Conservation (phyloP, 2,113 vertebrate genomes). For the Tretioscincus oriximinensis region DNA sequence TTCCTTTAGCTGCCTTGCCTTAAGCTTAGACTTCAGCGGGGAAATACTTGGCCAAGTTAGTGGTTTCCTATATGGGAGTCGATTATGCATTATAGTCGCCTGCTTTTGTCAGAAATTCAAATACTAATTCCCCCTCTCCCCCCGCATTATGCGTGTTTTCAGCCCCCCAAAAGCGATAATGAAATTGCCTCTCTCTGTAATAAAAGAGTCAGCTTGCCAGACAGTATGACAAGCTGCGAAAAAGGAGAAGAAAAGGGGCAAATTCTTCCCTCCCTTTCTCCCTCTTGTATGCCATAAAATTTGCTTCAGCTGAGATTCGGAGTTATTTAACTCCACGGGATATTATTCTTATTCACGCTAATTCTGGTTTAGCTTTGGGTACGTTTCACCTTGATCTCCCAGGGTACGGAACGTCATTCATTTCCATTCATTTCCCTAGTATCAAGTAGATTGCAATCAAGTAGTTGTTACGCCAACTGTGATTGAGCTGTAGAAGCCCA, state of each 20-base stretch:
- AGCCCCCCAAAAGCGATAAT: constrained; percentile 5
- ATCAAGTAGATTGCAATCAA: neutral
- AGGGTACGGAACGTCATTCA: constrained; percentile 1
- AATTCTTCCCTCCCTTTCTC: neutral
- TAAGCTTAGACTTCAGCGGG: too few relatives aligned
- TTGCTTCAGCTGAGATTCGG: neutral
- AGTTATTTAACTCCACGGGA: neutral
- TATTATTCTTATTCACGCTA: neutral
- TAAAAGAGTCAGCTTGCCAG: neutral
- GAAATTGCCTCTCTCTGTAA: constrained; percentile 9
- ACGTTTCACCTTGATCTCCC: neutral
- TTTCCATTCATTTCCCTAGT: constrained; percentile 22
- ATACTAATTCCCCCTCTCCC: neutral
- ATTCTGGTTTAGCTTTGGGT: neutral
- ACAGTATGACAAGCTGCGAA: neutral
- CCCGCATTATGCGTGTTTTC: neutral
- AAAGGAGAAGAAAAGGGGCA: neutral
- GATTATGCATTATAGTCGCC: neutral
- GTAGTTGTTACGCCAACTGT: neutral
- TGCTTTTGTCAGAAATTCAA: neutral
- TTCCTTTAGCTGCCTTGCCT: neutral
- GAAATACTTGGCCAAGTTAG: neutral
- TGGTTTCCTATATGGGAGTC: neutral
- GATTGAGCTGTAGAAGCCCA: neutral
- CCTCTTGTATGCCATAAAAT: neutral